Percentiles rank a stretch among this genome's conserved stretches.
phyloP scores from a whole-genome alignment of 2,888 invertebrate genomes.

The Argynnis bischoffii region DNA sequence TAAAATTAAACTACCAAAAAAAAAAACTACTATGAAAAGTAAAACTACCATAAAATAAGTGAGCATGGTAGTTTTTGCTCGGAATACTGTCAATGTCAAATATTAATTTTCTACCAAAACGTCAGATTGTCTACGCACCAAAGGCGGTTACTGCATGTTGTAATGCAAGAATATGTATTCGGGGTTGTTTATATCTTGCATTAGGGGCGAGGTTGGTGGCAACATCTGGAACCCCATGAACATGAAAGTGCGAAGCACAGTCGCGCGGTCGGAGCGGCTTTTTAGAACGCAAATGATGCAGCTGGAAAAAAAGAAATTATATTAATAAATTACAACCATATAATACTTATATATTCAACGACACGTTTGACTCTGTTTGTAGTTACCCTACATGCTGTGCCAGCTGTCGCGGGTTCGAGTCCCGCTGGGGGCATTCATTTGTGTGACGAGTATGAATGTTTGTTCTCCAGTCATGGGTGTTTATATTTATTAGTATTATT shows the following conservation, averaged over 20 bases:
- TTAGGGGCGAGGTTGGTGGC: slow-evolving; percentile 87
- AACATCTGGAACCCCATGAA: slow-evolving; percentile 96
- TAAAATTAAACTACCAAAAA: background rate
- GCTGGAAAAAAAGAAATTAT: slow-evolving; percentile 50
- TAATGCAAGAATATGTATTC: slow-evolving; percentile 82
- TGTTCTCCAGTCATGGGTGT: too few relatives aligned
- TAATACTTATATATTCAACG: background rate
- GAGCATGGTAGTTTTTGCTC: slow-evolving; percentile 34
- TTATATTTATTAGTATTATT: too few relatives aligned
- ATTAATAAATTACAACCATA: background rate
- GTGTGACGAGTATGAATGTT: too few relatives aligned
- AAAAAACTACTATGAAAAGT: slow-evolving; percentile 10
- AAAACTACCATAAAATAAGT: slow-evolving; percentile 18
- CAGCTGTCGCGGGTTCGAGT: too few relatives aligned
- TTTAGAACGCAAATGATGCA: slow-evolving; percentile 89
- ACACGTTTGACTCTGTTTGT: background rate
- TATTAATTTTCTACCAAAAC: slow-evolving; percentile 25
- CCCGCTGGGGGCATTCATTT: too few relatives aligned
- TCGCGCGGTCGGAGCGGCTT: slow-evolving; percentile 91
- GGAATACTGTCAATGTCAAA: slow-evolving; percentile 13
- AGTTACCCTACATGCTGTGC: too few relatives aligned
- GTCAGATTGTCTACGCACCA: slow-evolving; percentile 26
- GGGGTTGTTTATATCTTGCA: slow-evolving; percentile 80
- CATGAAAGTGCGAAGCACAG: slow-evolving; percentile 97
- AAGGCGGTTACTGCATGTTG: slow-evolving; percentile 65